phyloP scores from a whole-genome alignment of 2,888 invertebrate genomes.

The Pseudanteris insignis region DNA sequence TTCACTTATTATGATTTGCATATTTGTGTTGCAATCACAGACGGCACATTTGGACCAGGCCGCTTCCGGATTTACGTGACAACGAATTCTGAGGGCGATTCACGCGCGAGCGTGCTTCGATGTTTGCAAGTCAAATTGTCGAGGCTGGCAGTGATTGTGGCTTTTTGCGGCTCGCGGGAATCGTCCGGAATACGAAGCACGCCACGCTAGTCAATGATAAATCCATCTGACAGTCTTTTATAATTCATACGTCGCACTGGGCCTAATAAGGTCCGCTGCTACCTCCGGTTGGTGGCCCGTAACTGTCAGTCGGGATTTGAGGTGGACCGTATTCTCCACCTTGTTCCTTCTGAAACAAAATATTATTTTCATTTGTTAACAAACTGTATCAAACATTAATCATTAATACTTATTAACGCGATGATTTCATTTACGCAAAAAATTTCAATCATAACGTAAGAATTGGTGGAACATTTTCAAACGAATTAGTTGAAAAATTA shows the following conservation, averaged over 20 bases:
- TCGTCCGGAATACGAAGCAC: slow-evolving; percentile 17
- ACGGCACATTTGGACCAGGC: slow-evolving; percentile 42
- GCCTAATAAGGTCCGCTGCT: slow-evolving; percentile 27
- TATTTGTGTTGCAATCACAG: slow-evolving; percentile 43
- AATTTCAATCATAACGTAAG: too few relatives aligned
- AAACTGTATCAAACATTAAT: too few relatives aligned
- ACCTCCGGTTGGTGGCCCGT: slow-evolving; percentile 67
- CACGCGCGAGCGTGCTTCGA: slow-evolving; percentile 30
- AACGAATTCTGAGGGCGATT: slow-evolving; percentile 28
- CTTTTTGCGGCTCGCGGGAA: too few relatives aligned
- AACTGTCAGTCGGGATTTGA: slow-evolving; percentile 63
- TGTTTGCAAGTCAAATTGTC: not conserved
- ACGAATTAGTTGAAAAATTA: too few relatives aligned
- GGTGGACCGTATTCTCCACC: slow-evolving; percentile 62
- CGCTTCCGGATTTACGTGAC: slow-evolving; percentile 42
- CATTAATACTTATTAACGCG: too few relatives aligned
- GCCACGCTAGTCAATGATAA: slow-evolving; percentile 21
- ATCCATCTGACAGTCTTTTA: slow-evolving; percentile 37
- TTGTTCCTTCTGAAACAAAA: slow-evolving; percentile 57
- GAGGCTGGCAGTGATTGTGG: not conserved
- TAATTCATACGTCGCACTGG: slow-evolving; percentile 4
- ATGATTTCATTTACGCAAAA: too few relatives aligned
- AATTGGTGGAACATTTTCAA: too few relatives aligned
- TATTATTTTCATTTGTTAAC: too few relatives aligned
- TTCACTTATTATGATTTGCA: slow-evolving; percentile 41